These are phyloP conservation scores for Archips xylosteana DNA, from an alignment of 2,888 invertebrate genomes.

Conservation along the genomic window DNA sequence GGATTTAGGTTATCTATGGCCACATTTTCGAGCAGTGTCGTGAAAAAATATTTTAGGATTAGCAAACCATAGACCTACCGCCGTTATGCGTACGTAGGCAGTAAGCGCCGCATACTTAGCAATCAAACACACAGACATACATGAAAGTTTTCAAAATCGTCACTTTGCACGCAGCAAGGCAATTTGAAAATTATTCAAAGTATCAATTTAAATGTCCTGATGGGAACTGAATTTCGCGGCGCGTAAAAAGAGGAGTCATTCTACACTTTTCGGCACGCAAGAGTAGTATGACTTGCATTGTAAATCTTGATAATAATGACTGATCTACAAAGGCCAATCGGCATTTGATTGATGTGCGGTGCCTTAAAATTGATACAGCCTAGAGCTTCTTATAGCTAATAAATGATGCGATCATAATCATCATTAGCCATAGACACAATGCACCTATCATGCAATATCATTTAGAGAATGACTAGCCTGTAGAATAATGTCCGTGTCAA, in stretches of 20 bases:
- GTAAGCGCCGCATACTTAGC: no score
- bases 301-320: neutral
- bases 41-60: no score
- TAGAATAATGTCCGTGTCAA: constrained; percentile 22
- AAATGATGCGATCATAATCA: constrained; percentile 47
- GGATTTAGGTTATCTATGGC: no score
- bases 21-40: no score
- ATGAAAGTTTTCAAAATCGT: no score
- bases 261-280: neutral
- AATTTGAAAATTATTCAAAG: no score
- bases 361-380: constrained; percentile 68
- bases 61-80: no score
- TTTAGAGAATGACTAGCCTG: constrained; percentile 15
- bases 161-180: no score
- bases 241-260: neutral
- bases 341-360: constrained; percentile 66
- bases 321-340: constrained; percentile 45
- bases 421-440: constrained; percentile 33
- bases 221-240: no score
- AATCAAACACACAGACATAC: no score
- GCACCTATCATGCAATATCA: constrained; percentile 25
- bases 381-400: constrained; percentile 47
- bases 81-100: no score
- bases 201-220: no score
- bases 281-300: neutral